Evolutionary conservation across 2,797 vertebrate genomes (phyloP).

Genomic region (Cyprinella venusta): DNA sequence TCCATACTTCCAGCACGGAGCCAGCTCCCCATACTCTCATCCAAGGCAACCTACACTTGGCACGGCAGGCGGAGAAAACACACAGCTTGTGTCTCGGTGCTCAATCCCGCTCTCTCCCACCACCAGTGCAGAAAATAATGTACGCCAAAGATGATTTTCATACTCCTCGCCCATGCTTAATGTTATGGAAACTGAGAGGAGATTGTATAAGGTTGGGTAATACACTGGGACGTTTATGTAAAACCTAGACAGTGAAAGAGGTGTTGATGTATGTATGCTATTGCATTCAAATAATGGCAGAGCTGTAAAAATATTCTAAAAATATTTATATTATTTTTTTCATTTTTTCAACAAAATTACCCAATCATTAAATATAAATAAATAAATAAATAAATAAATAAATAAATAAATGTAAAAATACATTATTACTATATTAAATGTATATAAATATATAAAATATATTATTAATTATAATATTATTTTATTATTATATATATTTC

Average conservation of each 20-base stretch:
- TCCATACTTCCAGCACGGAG: conserved; percentile 66
- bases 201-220: conserved; percentile 57
- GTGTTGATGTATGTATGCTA: conserved; percentile 35
- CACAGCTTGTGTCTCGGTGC: conserved; percentile 54
- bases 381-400: neutral
- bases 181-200: conserved; percentile 60
- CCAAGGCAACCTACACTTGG: conserved; percentile 79
- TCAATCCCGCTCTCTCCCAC: conserved; percentile 53
- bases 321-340: neutral
- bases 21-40: conserved; percentile 69
- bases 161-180: conserved; percentile 59
- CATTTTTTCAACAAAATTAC: neutral
- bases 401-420: neutral
- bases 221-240: conserved; percentile 50
- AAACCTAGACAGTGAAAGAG: conserved; percentile 50
- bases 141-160: conserved; percentile 61
- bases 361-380: neutral
- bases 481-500: too few relatives aligned
- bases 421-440: neutral
- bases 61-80: conserved; percentile 69
- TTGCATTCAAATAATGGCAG: conserved; percentile 39
- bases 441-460: too few relatives aligned
- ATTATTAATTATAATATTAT: too few relatives aligned
- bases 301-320: conserved; percentile 28
- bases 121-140: conserved; percentile 61